These are phyloP conservation scores for Penaeus indicus DNA, from an alignment of 1,140 invertebrate genomes.

Conservation along the genomic window DNA sequence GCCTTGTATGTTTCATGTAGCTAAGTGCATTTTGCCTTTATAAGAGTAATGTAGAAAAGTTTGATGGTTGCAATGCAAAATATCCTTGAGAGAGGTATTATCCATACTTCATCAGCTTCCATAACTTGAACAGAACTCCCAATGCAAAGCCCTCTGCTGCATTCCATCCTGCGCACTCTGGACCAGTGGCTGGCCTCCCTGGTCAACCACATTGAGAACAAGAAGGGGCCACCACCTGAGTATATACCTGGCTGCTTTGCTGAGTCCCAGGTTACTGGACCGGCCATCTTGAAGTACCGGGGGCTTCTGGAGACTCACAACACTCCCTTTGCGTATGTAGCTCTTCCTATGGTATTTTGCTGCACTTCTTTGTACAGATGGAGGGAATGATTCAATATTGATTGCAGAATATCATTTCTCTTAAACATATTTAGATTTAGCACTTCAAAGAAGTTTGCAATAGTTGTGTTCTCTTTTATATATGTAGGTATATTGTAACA, in stretches of 20 bases:
- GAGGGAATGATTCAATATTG: too few species aligned
- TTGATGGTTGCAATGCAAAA: too few species aligned
- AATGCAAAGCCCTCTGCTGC: constrained; percentile 92
- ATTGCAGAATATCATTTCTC: too few species aligned
- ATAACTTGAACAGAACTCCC: constrained; percentile 80
- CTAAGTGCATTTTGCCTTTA: too few species aligned
- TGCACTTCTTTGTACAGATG: too few species aligned
- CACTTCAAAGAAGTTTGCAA: too few species aligned
- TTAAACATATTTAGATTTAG: too few species aligned
- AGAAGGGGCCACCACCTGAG: constrained; percentile 80
- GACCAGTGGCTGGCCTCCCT: constrained; percentile 90
- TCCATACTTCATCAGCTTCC: not conserved
- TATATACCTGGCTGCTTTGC: constrained; percentile 89
- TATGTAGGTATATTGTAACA: too few species aligned
- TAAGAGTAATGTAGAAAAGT: too few species aligned
- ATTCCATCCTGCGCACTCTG: constrained; percentile 87
- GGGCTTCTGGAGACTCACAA: constrained; percentile 92
- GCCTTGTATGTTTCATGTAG: too few species aligned
- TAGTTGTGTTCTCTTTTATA: too few species aligned
- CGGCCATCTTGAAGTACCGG: constrained; percentile 93
- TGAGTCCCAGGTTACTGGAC: constrained; percentile 78
- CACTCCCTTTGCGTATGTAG: constrained; percentile 89
- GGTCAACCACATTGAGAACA: constrained; percentile 81
- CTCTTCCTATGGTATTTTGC: not conserved
- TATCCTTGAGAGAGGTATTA: constrained; percentile 65